phyloP scores from a whole-genome alignment of 2,888 invertebrate genomes.

The Pterostichus madidus region DNA sequence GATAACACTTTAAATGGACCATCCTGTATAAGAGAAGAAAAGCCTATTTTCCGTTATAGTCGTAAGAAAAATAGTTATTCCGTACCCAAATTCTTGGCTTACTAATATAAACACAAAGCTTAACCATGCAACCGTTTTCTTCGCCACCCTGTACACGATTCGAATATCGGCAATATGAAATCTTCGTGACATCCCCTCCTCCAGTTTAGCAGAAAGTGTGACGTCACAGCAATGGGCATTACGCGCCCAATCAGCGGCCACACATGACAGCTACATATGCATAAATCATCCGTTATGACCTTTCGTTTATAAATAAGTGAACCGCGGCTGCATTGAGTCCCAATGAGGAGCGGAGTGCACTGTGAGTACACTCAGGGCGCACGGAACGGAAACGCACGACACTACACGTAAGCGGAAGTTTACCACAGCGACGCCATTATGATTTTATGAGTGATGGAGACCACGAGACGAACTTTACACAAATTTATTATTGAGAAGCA shows the following conservation, averaged over 20 bases:
- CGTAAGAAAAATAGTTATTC: no score
- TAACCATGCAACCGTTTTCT: no score
- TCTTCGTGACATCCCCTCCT: slow-evolving; percentile 9
- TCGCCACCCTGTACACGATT: no score
- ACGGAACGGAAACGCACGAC: background rate
- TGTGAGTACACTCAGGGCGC: background rate
- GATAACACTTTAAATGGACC: no score
- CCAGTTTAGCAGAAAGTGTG: background rate
- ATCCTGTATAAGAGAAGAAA: no score
- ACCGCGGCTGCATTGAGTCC: slow-evolving; percentile 1
- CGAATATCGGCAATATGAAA: no score
- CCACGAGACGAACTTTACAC: background rate
- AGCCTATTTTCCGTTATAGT: no score
- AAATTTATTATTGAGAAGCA: background rate
- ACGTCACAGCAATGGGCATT: slow-evolving; percentile 8
- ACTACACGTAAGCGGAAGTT: background rate
- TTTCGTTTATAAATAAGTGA: slow-evolving; percentile 35
- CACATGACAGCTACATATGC: slow-evolving; percentile 6
- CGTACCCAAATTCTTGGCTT: no score
- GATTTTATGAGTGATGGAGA: no score
- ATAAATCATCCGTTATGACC: slow-evolving; percentile 30
- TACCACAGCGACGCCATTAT: background rate
- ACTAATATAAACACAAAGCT: no score
- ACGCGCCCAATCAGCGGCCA: background rate
- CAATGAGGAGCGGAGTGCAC: background rate